Percentiles rank a stretch among this genome's conserved stretches.
Conservation (phyloP, 2,797 vertebrate species). For the Mus minutoides region DNA sequence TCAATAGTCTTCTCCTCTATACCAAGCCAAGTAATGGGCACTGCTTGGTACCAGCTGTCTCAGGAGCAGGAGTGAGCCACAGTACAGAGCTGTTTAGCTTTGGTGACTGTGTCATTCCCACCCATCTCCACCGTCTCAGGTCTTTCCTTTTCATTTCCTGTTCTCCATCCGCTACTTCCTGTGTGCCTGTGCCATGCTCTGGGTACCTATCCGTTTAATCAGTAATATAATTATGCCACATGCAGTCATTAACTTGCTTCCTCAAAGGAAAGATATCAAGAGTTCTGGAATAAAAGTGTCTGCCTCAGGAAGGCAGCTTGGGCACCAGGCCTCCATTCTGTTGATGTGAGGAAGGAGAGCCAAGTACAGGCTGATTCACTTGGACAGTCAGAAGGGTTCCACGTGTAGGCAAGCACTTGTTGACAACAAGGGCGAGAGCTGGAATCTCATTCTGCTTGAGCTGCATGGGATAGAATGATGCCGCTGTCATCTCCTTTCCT, state of each 20-base stretch:
- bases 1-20: too few species aligned
- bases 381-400: neutral
- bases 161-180: neutral
- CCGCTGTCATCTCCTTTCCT: neutral
- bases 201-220: neutral
- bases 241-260: neutral
- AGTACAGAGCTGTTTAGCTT: neutral
- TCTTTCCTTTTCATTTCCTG: neutral
- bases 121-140: neutral
- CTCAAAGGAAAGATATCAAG: neutral
- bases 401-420: neutral
- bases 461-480: neutral
- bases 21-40: too few species aligned
- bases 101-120: rapidly evolving
- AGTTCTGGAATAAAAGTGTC: neutral
- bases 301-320: neutral
- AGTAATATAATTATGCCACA: neutral
- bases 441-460: neutral
- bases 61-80: neutral
- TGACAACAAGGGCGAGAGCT: neutral
- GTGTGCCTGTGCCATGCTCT: neutral
- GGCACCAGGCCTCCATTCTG: neutral
- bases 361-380: neutral
- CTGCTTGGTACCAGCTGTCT: neutral
- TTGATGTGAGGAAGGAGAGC: neutral